Evolutionary conservation across 2,113 vertebrate species (phyloP), one percentile per base, ranked within the genome.

Genomic region (Hyperopisus bebe): DNA sequence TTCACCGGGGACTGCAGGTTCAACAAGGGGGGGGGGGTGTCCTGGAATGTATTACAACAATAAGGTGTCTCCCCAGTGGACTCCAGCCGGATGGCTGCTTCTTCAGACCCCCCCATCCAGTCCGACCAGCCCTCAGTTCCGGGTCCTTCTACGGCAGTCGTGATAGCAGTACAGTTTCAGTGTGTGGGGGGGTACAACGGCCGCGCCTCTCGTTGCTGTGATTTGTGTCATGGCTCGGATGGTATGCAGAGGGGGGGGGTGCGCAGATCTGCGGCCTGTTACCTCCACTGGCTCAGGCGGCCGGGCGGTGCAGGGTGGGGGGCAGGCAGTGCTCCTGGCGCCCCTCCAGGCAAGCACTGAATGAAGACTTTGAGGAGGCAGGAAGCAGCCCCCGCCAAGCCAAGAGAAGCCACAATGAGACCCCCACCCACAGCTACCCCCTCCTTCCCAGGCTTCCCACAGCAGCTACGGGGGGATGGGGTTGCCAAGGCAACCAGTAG

Each of bases 361-460:
- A 92, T 91, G 82, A 91, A 91, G 91, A 91, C 90, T 92, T 93
- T 92, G 83, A 93, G 92, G 90, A 94, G 85, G 91, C 88, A 90
- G 92, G 91, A 91, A 86, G 89, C 53, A 87, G 90, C 46, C 84
- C 44, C 84, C 93, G 93, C 92, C 91, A 93, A 92, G 92, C 92
- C 88, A 84, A 92, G 92, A 90, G 90, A 62, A 88, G 46, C 89
- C 90, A 91, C 90, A 92, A 92, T 89, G 90, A 89, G 91, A 91
- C 87, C 10, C 13, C 58, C 31, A 21, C 35, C 48, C 17, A 3
- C 15, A 35, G n/a, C 35, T 39, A 31, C n/a, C n/a, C 87, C 9
- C 87, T 80, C 74, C 90, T 85, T 17, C 44, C 39, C 27, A 74
- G 58, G n/a, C 47, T 48, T 66, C 47, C 42, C 83, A 70, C n/a